These are phyloP conservation scores for Catharus ustulatus DNA, from an alignment of 2,797 vertebrate species.

Conservation along the genomic window DNA sequence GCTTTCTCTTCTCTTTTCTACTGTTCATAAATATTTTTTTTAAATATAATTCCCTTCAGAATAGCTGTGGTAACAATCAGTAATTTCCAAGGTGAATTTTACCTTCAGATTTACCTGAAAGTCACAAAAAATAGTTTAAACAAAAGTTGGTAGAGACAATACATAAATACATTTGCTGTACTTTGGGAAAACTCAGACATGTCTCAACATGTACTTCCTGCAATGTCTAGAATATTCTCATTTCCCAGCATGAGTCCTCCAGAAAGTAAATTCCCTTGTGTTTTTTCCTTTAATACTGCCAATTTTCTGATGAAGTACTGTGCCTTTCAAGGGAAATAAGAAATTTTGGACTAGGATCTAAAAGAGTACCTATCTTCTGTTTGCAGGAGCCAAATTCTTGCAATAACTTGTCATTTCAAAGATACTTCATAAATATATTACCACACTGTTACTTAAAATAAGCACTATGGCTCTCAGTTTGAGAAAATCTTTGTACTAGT, in stretches of 20 bases:
- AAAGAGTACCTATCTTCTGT: constrained; percentile 41
- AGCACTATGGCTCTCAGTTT: neutral
- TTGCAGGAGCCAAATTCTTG: constrained; percentile 43
- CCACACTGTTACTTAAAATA: constrained; percentile 31
- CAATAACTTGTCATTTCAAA: constrained; percentile 48
- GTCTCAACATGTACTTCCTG: neutral
- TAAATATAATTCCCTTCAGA: constrained; percentile 40
- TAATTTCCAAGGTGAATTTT: constrained; percentile 44
- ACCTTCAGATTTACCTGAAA: constrained; percentile 50
- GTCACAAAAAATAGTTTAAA: constrained; percentile 16
- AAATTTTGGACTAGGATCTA: constrained; percentile 42
- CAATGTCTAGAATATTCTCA: neutral
- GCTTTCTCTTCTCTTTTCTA: constrained; percentile 3
- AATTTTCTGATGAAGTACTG: constrained; percentile 36
- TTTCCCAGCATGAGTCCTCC: neutral
- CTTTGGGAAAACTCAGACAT: neutral
- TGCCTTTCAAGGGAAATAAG: constrained; percentile 48
- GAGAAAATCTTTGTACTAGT: constrained; percentile 54
- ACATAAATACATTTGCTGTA: neutral
- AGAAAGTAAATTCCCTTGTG: constrained; percentile 60
- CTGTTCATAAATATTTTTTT: neutral
- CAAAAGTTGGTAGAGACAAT: neutral
- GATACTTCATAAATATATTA: constrained; percentile 37
- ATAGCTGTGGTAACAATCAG: constrained; percentile 42
- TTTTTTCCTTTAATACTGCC: constrained; percentile 65